Evolutionary conservation across 1,140 invertebrate species (phyloP), one percentile per base, ranked within the genome.

Genomic region (Carcinoscorpius rotundicauda): DNA sequence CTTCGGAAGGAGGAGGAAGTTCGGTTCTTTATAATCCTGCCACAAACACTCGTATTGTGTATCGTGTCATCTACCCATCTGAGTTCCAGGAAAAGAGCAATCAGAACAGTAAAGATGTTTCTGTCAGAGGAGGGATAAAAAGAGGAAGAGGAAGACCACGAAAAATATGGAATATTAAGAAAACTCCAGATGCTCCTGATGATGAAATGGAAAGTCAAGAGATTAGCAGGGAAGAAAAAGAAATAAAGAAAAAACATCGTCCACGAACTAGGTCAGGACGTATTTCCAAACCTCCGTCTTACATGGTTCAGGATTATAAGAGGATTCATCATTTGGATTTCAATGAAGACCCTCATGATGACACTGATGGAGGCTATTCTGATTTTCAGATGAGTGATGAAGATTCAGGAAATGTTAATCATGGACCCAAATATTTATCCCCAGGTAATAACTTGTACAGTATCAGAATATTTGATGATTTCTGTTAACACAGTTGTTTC

Each of bases 281-380:
- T 56, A 75, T 86, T 10, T 85, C 84, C 2, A 79, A 84, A 66
- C 84, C 84, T 3, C 85, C 85, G 0, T 78, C 82, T 52, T 83
- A 86, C 68, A 85, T 85, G 81, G 79, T 85, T 4, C 81, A 82
- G 65, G 84, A 86, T 72, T 86, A 85, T 68, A 85, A 85, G 71
- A 81, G 84, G 60, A 77, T 86, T 61, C 81, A 83, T 72, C 80
- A 81, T 67, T 72, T 83, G 11, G 83, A 85, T 67, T 82, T 82
- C 66, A 78, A 81, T 69, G 81, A 83, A 66, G 82, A 83, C 10
- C 78, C 81, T 58, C 73, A 82, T 67, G 83, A 85, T 73, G 82
- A 84, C 69, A 83, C 82, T 5, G 83, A 85, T 72, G 83, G 82
- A 52, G 83, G 83, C n/a, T 86, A 84, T 72, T 83, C 83, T 3